These are phyloP conservation scores for Platygyra sinensis DNA, from an alignment of 64 coral and sea anemone species.

Conservation along the genomic window DNA sequence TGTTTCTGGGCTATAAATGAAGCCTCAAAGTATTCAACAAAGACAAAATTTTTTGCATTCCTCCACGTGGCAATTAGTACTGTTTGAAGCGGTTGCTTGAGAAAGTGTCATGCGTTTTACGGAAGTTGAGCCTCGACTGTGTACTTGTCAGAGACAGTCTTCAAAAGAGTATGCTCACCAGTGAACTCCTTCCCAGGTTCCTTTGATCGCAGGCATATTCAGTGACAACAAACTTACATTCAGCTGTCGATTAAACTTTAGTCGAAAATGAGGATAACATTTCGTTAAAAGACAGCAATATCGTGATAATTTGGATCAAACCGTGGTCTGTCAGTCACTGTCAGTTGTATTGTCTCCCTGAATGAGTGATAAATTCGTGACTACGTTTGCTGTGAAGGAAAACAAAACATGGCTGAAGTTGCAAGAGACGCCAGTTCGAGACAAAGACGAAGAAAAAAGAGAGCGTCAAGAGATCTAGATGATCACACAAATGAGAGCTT, in stretches of 20 bases:
- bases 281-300: not conserved
- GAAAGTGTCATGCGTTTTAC: conserved; percentile 37
- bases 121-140: conserved; percentile 5
- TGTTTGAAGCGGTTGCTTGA: conserved; percentile 43
- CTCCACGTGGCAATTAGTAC: conserved; percentile 69
- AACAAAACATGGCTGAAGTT: conserved; percentile 40
- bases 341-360: not conserved
- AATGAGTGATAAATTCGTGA: not conserved
- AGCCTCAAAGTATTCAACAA: conserved; percentile 6
- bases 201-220: not conserved
- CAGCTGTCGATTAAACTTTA: not conserved
- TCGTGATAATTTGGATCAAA: not conserved
- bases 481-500: conserved; percentile 70
- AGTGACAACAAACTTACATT: conserved; percentile 5
- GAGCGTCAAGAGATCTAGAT: conserved; percentile 79
- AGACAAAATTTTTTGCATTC: conserved; percentile 58
- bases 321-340: not conserved
- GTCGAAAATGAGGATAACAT: not conserved
- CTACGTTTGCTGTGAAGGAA: not conserved
- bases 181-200: not conserved
- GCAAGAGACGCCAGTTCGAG: conserved; percentile 18
- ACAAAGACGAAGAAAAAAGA: conserved; percentile 79
- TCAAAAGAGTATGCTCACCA: not conserved
- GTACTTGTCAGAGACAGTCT: not conserved
- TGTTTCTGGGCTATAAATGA: conserved; percentile 19